These are phyloP conservation scores for Dicentrarchus labrax DNA, from an alignment of 2,113 vertebrate genomes.

Conservation along the genomic window DNA sequence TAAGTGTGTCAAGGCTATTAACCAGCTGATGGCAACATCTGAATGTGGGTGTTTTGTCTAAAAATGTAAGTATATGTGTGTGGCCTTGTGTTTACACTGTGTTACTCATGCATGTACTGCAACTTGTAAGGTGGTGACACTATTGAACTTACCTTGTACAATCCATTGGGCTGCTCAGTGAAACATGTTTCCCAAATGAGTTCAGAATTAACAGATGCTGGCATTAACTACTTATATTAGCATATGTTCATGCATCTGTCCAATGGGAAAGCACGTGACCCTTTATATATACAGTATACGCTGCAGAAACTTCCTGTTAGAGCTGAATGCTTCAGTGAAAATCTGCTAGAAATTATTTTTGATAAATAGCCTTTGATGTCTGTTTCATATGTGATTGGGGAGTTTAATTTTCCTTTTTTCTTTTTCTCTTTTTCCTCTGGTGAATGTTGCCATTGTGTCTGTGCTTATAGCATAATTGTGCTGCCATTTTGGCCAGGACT, in stretches of 20 bases:
- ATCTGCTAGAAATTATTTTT: neutral
- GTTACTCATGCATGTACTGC: neutral
- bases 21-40: neutral
- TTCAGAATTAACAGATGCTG: constrained; percentile 24
- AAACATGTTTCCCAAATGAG: constrained; percentile 3
- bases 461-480: neutral
- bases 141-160: neutral
- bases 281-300: neutral
- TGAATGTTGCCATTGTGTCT: neutral
- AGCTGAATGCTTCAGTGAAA: neutral
- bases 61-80: neutral
- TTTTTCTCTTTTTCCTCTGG: neutral
- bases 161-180: neutral
- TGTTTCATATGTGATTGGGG: neutral
- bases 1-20: neutral
- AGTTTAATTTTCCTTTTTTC: neutral
- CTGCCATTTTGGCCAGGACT: neutral
- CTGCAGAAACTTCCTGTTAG: neutral
- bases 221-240: neutral
- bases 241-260: neutral
- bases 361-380: neutral
- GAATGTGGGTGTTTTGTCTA: neutral
- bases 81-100: neutral
- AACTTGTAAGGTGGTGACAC: neutral
- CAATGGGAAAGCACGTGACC: neutral